Base-by-base conservation (phyloP, 2,797 vertebrate genomes). In the Hirundo rustica region DNA sequence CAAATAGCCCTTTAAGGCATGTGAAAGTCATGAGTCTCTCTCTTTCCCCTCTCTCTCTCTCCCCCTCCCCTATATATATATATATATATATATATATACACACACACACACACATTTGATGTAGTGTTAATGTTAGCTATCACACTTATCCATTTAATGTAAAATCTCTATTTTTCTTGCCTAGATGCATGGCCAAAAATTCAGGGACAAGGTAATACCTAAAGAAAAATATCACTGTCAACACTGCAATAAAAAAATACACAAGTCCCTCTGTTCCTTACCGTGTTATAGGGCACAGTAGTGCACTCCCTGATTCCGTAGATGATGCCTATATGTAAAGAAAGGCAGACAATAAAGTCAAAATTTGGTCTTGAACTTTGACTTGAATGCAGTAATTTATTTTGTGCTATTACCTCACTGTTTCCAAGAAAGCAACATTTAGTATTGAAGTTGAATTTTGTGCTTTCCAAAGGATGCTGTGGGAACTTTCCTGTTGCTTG, bases 11-110 rank as follows among this genome's bases (percentile, higher is more conserved):
- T 70, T 23, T 64, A 62, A 72, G 20, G 36, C 45, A n/a, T 26
- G 25, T 51, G 18, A 80, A 76, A 72, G 36, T 29, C 8, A 53
- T 53, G 15, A 84, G 44, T 38, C 22, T 55, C 27, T 65, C 21
- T 45, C 12, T 44, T 14, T 11, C 30, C 17, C 42, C 13, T 11
- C 30, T 34, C 12, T 34, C 26, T 38, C 34, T 16, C 5, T 13
- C 40, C 40, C 40, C 10, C 40, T 13, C 40, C 40, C 40, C 10
- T 16, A 14, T 16, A 9, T 7, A n/a, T 22, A 14, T 16, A 9
- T 7, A n/a, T 22, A 14, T 55, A 1, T 32, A 1, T 23, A 1
- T n/a, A 3, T 23, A 11, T 38, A 34, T 13, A 8, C 23, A 13
- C 22, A 14, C 42, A 62, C 26, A 26, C 14, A 21, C 34, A 10